A percentile compares a stretch with the other conserved stretches of the same genome.
Evolutionary conservation across 2,113 vertebrate species (phyloP).

Genomic region (Ceuthmochares aereus): DNA sequence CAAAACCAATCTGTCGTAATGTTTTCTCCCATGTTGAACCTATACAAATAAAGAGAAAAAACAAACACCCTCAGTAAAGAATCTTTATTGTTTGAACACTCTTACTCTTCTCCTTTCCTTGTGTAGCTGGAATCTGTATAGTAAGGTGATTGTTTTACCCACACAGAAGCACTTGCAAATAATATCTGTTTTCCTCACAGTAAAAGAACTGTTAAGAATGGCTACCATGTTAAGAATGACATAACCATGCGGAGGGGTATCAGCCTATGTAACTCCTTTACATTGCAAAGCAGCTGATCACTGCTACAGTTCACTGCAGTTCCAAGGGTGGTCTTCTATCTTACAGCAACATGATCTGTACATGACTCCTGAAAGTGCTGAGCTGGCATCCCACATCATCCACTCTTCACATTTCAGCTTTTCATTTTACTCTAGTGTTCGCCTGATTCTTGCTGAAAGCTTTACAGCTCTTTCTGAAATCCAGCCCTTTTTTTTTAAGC

Average conservation of each 20-base stretch:
- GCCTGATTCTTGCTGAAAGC: constrained; percentile 1
- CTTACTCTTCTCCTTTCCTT: background rate
- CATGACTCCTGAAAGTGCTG: background rate
- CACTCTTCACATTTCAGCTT: constrained; percentile 31
- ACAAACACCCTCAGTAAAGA: constrained; percentile 44
- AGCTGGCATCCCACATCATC: background rate
- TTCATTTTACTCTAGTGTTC: background rate
- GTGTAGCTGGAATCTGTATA: background rate
- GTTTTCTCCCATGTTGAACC: constrained; percentile 95
- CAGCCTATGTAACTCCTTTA: background rate
- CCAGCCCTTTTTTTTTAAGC: background rate
- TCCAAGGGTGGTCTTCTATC: background rate
- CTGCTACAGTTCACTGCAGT: background rate
- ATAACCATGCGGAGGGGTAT: background rate
- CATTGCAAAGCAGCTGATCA: background rate
- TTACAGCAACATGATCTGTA: background rate
- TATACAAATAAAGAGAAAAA: constrained; percentile 68
- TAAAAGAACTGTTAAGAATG: background rate
- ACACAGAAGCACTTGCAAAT: background rate
- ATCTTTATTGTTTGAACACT: background rate
- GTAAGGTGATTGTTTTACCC: background rate
- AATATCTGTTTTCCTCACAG: background rate
- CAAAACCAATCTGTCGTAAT: constrained; percentile 94
- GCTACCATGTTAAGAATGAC: background rate
- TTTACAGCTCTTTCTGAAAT: constrained; percentile 29